Evolutionary conservation across 2,797 vertebrate genomes (phyloP), one percentile per base, ranked within the genome.

Genomic region (Phataginus tetradactyla): DNA sequence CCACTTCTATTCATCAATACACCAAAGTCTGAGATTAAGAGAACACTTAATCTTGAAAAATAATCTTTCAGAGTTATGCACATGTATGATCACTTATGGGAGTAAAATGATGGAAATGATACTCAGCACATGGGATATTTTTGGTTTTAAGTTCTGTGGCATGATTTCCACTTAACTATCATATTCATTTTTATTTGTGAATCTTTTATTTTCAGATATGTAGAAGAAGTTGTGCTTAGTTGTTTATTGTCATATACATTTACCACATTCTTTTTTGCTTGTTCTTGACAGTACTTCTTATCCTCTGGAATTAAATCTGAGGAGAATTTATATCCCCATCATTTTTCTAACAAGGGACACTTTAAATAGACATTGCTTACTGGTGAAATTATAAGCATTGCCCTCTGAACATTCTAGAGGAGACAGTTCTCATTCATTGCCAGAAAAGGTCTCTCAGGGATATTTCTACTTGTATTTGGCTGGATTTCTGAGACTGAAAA

Each of bases 331-430:
- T 75, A 49, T 59, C 39, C 5, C 18, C 51, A 63, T 87, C 37
- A 66, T 90, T 93, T 85, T 34, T 88, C 27, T 55, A 90, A 88
- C 59, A 86, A 71, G 78, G 34, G 34, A 72, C 23, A 92, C 32
- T 95, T 90, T 79, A 90, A 96, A 83, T 34, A 94, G 59, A 90
- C 42, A 59, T 57, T 86, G 32, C 80, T 94, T 91, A 86, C 45
- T 63, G 21, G 59, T 78, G 51, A 87, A 93, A 90, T 2, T 72
- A 23, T 75, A 79, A 90, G 85, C 13, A 69, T 20, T 93, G 80
- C 87, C 55, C 81, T 91, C 93, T 42, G 37, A 71, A 66, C 0
- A 1, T 84, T 74, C 84, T 93, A 71, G 96, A 96, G 69, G 34
- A 81, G 77, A 93, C 80, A 37, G 4, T 25, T 49, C 25, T 63